Conservation (phyloP, 2,888 invertebrate genomes). For the Caradrina kadenii region DNA sequence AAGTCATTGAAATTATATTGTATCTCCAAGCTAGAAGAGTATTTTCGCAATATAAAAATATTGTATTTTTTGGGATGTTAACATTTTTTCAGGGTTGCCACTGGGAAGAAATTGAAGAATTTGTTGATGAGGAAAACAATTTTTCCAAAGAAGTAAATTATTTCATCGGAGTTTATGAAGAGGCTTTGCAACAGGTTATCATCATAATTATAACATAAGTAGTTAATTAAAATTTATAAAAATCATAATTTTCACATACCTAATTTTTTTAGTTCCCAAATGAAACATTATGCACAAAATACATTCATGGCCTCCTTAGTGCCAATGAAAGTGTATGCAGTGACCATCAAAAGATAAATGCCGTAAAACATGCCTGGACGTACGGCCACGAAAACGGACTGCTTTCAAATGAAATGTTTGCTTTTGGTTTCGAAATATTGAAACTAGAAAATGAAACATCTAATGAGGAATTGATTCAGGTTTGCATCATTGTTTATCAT, state of each 20-base stretch:
- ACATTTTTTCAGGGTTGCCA: constrained; percentile 78
- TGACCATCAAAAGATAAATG: constrained; percentile 77
- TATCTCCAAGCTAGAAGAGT: too few relatives aligned
- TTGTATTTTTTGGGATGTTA: too few relatives aligned
- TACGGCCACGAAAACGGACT: constrained; percentile 81
- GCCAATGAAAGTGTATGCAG: constrained; percentile 74
- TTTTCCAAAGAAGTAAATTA: constrained; percentile 78
- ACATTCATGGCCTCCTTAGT: constrained; percentile 81
- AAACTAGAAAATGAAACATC: constrained; percentile 78
- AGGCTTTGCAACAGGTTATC: constrained; percentile 79
- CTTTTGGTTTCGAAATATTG: constrained; percentile 82
- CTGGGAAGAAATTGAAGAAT: constrained; percentile 83
- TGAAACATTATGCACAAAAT: constrained; percentile 80
- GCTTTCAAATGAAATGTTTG: constrained; percentile 82
- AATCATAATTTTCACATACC: not conserved
- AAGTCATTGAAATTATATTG: constrained; percentile 43
- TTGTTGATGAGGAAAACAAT: constrained; percentile 71
- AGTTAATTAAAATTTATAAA: not conserved
- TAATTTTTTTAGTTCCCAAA: constrained; percentile 79
- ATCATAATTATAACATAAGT: not conserved
- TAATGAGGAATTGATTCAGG: constrained; percentile 77
- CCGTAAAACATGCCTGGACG: constrained; percentile 84
- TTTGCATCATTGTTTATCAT: constrained; percentile 41
- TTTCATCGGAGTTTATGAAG: constrained; percentile 82
- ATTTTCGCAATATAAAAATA: too few relatives aligned